Conservation (phyloP, 2,888 invertebrate species). For the Oligia fasciuncula region DNA sequence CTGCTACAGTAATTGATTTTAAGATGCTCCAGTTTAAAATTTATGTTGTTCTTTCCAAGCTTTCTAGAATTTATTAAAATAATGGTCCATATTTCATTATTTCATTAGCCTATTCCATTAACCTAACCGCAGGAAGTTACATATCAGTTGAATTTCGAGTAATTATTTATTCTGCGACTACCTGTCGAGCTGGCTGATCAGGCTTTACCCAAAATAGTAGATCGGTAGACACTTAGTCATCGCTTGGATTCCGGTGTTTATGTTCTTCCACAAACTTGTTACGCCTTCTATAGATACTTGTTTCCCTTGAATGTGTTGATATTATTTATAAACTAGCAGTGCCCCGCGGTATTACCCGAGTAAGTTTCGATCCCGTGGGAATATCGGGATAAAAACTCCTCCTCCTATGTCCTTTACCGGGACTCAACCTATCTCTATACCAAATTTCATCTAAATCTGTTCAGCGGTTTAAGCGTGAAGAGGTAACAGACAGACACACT, state of each 20-base stretch:
- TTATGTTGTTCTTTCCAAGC: conserved; percentile 42
- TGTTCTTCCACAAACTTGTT: conserved; percentile 57
- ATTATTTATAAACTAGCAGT: conserved; percentile 26
- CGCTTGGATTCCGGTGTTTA: conserved; percentile 50
- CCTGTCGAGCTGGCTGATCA: conserved; percentile 47
- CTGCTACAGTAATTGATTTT: conserved; percentile 62
- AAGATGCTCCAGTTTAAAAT: conserved; percentile 48
- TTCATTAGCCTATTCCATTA: conserved; percentile 51
- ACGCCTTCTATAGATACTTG: conserved; percentile 59
- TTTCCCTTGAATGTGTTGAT: conserved; percentile 44
- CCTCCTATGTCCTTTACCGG: too few species aligned
- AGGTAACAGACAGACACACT: too few species aligned
- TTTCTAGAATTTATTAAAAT: conserved; percentile 59
- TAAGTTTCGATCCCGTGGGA: too few species aligned
- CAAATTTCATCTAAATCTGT: too few species aligned
- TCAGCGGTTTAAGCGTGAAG: too few species aligned
- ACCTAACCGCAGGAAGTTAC: conserved; percentile 60
- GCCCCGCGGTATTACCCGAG: too few species aligned
- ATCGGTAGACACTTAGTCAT: conserved; percentile 61
- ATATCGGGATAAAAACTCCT: too few species aligned
- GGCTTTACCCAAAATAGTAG: conserved; percentile 56
- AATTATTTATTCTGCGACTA: conserved; percentile 55
- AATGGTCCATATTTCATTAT: conserved; percentile 53
- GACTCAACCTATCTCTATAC: too few species aligned
- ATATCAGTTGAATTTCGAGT: conserved; percentile 53